These are phyloP conservation scores for Mamestra configurata DNA, from an alignment of 1,140 invertebrate genomes.

Conservation along the genomic window DNA sequence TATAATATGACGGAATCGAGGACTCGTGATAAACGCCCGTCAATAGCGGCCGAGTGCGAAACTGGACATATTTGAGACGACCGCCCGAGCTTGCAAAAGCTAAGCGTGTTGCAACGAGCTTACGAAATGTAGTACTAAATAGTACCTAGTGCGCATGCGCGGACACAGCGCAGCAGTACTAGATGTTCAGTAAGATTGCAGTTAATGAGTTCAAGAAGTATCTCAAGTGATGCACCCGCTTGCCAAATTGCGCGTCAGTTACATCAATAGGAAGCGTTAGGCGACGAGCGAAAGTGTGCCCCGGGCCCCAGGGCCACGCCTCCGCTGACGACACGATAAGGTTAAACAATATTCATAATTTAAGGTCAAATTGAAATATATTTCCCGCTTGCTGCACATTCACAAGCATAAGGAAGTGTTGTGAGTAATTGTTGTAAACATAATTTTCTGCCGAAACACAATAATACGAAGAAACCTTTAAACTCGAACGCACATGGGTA, in stretches of 20 bases:
- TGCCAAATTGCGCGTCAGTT: not conserved
- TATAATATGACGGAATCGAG: no score
- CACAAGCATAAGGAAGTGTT: constrained; percentile 16
- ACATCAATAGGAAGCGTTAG: not conserved
- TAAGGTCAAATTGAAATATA: constrained; percentile 1
- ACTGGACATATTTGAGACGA: no score
- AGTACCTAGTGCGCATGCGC: no score
- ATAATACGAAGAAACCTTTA: not conserved
- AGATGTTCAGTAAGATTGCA: no score
- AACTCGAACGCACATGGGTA: not conserved
- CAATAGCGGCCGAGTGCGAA: no score
- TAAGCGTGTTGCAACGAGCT: no score
- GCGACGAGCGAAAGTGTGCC: not conserved
- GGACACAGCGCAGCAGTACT: no score
- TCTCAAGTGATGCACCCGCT: not conserved
- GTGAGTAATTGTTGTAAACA: not conserved
- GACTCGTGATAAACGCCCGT: no score
- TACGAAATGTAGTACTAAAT: no score
- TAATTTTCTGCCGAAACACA: constrained; percentile 3
- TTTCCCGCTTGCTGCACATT: constrained; percentile 24
- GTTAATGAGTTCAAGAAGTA: no score
- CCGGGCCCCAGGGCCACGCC: not conserved
- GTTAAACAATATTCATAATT: not conserved
- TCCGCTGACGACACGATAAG: not conserved
- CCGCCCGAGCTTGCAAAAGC: no score